phyloP scores from a whole-genome alignment of 2,888 invertebrate genomes.

The Ditylenchus weischeri region DNA sequence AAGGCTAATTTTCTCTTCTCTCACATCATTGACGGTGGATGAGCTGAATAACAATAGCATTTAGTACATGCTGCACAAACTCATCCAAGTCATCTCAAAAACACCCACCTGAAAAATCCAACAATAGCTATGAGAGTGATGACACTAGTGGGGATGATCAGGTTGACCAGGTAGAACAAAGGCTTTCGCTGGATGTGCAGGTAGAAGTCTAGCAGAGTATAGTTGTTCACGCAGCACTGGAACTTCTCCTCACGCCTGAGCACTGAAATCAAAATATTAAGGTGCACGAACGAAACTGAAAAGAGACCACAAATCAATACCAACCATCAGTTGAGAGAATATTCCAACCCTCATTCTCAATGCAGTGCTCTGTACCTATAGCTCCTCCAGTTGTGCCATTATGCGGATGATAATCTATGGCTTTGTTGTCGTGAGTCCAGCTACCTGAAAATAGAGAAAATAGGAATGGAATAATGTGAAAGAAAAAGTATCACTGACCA shows the following conservation, averaged over 20 bases:
- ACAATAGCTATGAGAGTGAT: slow-evolving; percentile 35
- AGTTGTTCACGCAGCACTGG: slow-evolving; percentile 50
- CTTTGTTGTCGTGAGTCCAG: slow-evolving; percentile 52
- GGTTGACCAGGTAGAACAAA: slow-evolving; percentile 35
- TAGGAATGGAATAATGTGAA: too few species aligned
- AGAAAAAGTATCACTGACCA: slow-evolving; percentile 37
- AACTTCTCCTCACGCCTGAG: slow-evolving; percentile 43
- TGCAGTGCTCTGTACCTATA: slow-evolving; percentile 48
- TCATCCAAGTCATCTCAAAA: not conserved
- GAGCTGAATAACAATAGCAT: slow-evolving; percentile 29
- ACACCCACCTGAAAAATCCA: slow-evolving; percentile 31
- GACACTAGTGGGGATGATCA: slow-evolving; percentile 30
- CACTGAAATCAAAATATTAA: slow-evolving; percentile 14
- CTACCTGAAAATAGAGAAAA: slow-evolving; percentile 16
- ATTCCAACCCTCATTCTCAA: slow-evolving; percentile 54
- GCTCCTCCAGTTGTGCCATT: slow-evolving; percentile 36
- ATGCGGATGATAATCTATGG: slow-evolving; percentile 46
- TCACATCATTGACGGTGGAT: slow-evolving; percentile 47
- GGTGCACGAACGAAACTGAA: not conserved
- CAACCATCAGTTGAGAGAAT: slow-evolving; percentile 45
- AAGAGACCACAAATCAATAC: not conserved
- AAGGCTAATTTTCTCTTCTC: slow-evolving; percentile 52
- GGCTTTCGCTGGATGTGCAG: slow-evolving; percentile 38
- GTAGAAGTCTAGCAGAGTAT: slow-evolving; percentile 39
- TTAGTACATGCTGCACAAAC: not conserved